Base-by-base conservation (phyloP, 2,113 vertebrate genomes). In the Australoheros scitulus region DNA sequence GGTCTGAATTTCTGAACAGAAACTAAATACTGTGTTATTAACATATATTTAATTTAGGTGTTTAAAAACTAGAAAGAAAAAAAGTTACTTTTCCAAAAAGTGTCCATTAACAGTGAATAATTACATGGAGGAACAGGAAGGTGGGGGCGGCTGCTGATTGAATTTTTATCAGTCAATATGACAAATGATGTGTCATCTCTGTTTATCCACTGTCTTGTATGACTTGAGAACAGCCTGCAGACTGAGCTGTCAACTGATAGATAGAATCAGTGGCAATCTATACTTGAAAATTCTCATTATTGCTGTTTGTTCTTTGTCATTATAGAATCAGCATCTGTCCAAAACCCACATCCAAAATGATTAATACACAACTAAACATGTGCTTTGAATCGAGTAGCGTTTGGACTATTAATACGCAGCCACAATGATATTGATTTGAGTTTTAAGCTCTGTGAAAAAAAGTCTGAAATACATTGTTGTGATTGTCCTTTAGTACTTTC, bases 131-230 rank as follows among this genome's bases (percentile, higher is more conserved):
- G n/a, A 80, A 38, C n/a, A 70, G 6, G 58, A 41, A 41, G 65
- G 65, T 80, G 81, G 89, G 61, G 79, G 76, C 18, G 61, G 61
- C 29, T 77, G 63, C 76, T 82, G 84, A 87, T 87, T 82, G 76
- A 85, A 84, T 87, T 88, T 88, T 91, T 85, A 86, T 89, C 90
- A 75, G 85, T 83, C 83, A 83, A 81, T 61, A 81, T 87, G 87
- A 81, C 87, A 87, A 89, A 91, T 65, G 83, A 84, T 84, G 79
- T 82, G 79, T 82, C 77, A 72, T 79, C 75, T 61, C 52, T 79
- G 58, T 91, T 88, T 83, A 83, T 29, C 70, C 50, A 58, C 70
- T 78, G 77, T 81, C 63, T 76, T 77, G 58, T 77, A 36, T 80
- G 68, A 85, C 77, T 63, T 64, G 77, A 83, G 72, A 75, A 55